phyloP scores from a whole-genome alignment of 2,888 invertebrate genomes.

The Glyphotaelius pellucidus region DNA sequence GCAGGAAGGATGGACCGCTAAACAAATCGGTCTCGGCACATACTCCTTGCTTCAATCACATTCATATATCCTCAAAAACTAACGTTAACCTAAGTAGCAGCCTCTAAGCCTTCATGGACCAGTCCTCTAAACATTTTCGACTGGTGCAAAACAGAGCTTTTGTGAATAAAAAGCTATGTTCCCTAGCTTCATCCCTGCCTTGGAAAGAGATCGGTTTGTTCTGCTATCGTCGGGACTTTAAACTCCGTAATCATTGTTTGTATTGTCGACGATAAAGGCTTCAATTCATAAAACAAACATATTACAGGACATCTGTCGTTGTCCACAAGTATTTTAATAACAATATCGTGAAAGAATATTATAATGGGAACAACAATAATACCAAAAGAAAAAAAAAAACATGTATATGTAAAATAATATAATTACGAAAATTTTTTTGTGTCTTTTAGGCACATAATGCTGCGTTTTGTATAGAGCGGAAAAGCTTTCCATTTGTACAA shows the following conservation, averaged over 20 bases:
- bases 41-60: no score
- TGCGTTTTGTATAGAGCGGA: neutral
- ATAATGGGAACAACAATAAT: neutral
- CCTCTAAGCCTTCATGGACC: no score
- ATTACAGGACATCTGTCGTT: neutral
- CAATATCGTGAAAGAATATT: neutral
- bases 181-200: neutral
- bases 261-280: neutral
- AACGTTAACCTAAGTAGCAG: no score
- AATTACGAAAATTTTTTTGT: neutral
- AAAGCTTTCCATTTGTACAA: neutral
- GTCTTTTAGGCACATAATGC: neutral
- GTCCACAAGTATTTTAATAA: neutral
- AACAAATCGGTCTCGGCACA: no score
- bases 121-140: no score
- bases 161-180: neutral
- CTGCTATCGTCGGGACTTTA: neutral
- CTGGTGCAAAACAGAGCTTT: no score
- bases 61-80: no score
- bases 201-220: neutral
- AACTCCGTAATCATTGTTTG: conserved; percentile 7
- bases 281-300: conserved; percentile 20
- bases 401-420: neutral
- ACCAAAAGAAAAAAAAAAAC: neutral
- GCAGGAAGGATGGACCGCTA: no score